Evolutionary conservation across 2,888 invertebrate genomes (phyloP), one percentile per base, ranked within the genome.

Genomic region (Lithophane leautieri): DNA sequence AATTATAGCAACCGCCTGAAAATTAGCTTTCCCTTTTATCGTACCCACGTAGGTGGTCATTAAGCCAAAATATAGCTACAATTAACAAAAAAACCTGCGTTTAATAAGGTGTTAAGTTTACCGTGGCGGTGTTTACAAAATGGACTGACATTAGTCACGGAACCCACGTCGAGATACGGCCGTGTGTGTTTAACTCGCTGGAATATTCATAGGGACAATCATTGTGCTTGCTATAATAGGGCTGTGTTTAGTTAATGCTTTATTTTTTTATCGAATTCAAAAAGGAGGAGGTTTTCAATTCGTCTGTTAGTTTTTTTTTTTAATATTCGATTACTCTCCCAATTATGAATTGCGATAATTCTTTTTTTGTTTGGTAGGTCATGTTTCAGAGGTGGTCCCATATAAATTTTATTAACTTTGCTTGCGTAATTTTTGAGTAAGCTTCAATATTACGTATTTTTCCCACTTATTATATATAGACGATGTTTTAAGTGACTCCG

Each of bases 101-200:
- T 95, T 95, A 95, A 96, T 94, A 94, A 94, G 94, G 95, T 95
- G 95, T 95, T 94, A 94, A 95, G 93, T 94, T 94, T 92, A 91
- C 92, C 91, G 91, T 91, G 81, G 89, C 90, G 90, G 91, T 92
- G 92, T 92, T 93, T 92, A 90, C 91, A 87, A 92, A 95, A 93
- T 93, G 91, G 91, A 91, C 89, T 90, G 87, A 86, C 90, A 92
- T 94, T 94, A 91, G 92, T 94, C 94, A 94, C 93, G 93, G 86
- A 86, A 86, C 88, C 86, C 86, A 87, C 79, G 76, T 79, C 76
- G 76, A 82, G 84, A 84, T 83, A 78, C 73, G n/a, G 14, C 63
- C 73, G 71, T 66, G 78, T 81, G 81, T 85, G 85, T 86, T 86
- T 83, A 83, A 68, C 70, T 74, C 22, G 34, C 68, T 77, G 71